Percentiles rank a stretch among this genome's conserved stretches.
These are phyloP conservation scores for Lepus americanus DNA, from an alignment of 2,113 vertebrate genomes.

Conservation along the genomic window DNA sequence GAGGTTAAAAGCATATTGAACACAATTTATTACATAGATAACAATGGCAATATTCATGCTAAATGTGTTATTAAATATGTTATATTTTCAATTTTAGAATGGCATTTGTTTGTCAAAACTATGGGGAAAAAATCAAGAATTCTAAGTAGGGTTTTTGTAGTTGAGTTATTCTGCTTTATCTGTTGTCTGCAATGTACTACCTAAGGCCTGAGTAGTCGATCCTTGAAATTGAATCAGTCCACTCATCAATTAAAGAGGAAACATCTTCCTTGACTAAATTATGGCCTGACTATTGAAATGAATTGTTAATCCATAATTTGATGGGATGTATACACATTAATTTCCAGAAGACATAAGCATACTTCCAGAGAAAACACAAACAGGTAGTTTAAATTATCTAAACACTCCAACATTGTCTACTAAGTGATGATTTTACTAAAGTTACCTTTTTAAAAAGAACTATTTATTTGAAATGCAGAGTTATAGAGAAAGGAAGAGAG, in stretches of 20 bases:
- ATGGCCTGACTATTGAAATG: background rate
- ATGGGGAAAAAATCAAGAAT: background rate
- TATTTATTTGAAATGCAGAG: no score
- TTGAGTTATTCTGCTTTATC: background rate
- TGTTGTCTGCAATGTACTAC: background rate
- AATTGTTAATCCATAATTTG: constrained; percentile 34
- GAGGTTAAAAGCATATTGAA: background rate
- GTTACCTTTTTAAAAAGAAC: background rate
- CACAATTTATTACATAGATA: background rate
- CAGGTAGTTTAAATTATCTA: background rate
- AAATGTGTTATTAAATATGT: background rate
- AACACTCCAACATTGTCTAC: background rate
- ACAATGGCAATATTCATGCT: no score
- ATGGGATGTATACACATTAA: background rate
- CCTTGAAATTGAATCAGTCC: background rate
- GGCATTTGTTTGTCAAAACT: background rate
- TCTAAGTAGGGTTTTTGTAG: background rate
- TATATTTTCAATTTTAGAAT: constrained; percentile 23
- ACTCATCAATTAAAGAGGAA: background rate
- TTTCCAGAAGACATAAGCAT: background rate
- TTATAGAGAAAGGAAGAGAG: no score
- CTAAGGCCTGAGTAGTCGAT: background rate
- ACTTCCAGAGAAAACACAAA: constrained; percentile 12
- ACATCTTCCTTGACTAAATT: background rate
- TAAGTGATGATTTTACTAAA: background rate